These are phyloP conservation scores for Hydropotes inermis DNA, from an alignment of 2,113 vertebrate genomes.

Conservation along the genomic window DNA sequence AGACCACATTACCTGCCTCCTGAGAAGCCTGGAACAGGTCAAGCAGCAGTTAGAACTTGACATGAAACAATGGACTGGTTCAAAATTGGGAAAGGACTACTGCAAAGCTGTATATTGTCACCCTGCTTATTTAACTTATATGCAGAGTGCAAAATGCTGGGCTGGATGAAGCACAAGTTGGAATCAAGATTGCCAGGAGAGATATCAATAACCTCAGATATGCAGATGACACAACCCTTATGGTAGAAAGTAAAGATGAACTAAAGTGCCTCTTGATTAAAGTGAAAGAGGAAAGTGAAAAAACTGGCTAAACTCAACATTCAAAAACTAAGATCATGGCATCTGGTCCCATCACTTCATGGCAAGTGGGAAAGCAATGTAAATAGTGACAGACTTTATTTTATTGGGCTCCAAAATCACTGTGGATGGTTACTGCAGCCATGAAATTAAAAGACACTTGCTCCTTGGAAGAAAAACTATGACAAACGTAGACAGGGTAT, in stretches of 20 bases:
- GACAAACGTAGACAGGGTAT: neutral
- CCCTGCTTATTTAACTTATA: neutral
- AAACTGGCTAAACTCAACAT: neutral
- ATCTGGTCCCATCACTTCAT: neutral
- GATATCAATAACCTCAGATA: neutral
- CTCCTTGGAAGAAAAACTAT: neutral
- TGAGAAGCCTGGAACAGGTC: neutral
- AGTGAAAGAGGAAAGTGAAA: neutral
- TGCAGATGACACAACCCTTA: neutral
- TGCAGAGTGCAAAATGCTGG: neutral
- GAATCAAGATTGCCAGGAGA: neutral
- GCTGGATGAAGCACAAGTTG: neutral
- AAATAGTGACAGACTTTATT: neutral
- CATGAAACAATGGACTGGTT: neutral
- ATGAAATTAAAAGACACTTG: neutral
- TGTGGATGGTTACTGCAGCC: neutral
- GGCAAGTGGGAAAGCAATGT: neutral
- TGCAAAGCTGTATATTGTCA: neutral
- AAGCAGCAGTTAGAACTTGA: neutral
- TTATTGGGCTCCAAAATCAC: neutral
- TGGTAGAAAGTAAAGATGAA: neutral
- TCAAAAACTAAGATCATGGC: neutral
- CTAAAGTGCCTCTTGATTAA: neutral
- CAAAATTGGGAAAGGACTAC: neutral
- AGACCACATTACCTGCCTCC: neutral